Base-by-base conservation (phyloP, 2,888 invertebrate genomes). In the Polydrusus tereticollis region DNA sequence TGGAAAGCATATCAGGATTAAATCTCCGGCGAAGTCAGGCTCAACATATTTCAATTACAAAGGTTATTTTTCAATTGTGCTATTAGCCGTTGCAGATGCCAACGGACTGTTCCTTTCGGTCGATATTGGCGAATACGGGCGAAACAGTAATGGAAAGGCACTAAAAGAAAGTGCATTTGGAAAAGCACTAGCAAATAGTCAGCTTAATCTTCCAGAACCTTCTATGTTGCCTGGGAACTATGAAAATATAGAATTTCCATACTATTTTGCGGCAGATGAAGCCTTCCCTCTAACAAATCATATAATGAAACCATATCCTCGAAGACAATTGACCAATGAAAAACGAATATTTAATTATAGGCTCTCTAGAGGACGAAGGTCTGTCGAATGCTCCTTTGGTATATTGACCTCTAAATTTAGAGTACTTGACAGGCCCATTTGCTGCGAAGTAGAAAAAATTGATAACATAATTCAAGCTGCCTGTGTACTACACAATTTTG, bases 81-180 rank as follows among this genome's bases (percentile, higher is more conserved):
- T 85, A 52, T 75, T 83, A 55, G 83, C 81, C 41, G 58, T 83
- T 52, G 83, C 80, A 8, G 83, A 85, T 77, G 82, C 83, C 14
- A 75, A 85, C 67, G 84, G 83, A 66, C 79, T 80, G 3, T 83
- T 83, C 75, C 68, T 79, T 8, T 80, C 76, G 70, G 79, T 83
- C 8, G 80, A 82, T 76, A 75, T 81, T 33, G 83, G 83, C 2
- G 73, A 77, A 18, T 79, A 80, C 71, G 81, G 82, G n/a, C 52
- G 79, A 72, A 77, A 80, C 60, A 79, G 77, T 29, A 82, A 84
- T 73, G 79, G 81, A 26, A 80, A 79, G 10, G 75, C 50, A 14
- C 41, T 69, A 12, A 33, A n/a, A 16, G 41, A 50, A 60, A 62
- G 41, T 38, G 7, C 3, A 26, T 57, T 57, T 33, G 58, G 57